Evolutionary conservation across 1,140 invertebrate genomes (phyloP).

Genomic region (Ceratoteleas bidentatus): DNA sequence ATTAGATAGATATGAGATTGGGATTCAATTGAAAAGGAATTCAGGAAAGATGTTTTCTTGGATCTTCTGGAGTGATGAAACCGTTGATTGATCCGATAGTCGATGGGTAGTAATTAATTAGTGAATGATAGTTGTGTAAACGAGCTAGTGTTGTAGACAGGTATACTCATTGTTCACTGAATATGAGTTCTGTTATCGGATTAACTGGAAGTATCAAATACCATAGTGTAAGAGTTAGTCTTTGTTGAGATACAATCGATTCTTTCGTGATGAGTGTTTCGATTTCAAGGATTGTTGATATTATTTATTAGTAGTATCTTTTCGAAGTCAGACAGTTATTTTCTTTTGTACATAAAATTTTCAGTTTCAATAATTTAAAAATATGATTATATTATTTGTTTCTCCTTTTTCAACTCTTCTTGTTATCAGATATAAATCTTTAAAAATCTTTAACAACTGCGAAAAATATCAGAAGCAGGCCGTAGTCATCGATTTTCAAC

Average conservation of each 20-base stretch:
- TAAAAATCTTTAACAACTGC: no score
- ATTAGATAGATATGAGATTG: no score
- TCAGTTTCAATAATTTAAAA: no score
- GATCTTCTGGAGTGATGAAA: conserved; percentile 12
- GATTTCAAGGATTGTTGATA: no score
- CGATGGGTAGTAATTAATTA: conserved; percentile 19
- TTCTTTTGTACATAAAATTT: no score
- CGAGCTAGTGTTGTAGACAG: conserved; percentile 19
- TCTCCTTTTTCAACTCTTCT: no score
- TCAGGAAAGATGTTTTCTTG: background rate
- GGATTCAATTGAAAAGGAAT: background rate
- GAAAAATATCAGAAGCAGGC: no score
- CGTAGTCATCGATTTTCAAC: conserved; percentile 4
- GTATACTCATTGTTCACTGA: conserved; percentile 13
- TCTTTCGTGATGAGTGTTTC: no score
- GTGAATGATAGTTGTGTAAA: conserved; percentile 27
- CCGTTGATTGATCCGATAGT: conserved; percentile 27
- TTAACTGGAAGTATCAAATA: background rate
- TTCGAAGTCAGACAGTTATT: no score
- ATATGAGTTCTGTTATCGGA: conserved; percentile 11
- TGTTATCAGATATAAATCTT: no score
- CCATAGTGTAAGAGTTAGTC: background rate
- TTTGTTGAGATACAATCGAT: background rate
- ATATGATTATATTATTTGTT: no score
- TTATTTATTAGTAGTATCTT: no score